Evolutionary conservation across 1,140 invertebrate genomes (phyloP).

Genomic region (Tetranychus urticae): DNA sequence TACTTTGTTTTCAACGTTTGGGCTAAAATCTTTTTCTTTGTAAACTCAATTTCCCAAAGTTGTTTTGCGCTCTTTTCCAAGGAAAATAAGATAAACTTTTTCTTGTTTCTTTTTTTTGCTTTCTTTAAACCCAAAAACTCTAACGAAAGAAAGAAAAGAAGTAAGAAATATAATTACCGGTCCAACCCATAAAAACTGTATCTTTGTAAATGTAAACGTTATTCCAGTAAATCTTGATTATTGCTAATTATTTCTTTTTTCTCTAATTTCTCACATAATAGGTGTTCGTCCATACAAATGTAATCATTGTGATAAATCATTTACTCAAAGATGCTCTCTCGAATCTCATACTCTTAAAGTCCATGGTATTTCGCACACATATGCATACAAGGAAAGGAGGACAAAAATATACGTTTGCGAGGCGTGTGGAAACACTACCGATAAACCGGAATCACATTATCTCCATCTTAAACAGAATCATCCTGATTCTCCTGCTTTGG

Average conservation of each 20-base stretch:
- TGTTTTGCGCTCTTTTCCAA: too few species aligned
- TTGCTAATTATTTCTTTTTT: background rate
- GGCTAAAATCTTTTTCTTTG: too few species aligned
- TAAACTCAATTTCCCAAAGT: too few species aligned
- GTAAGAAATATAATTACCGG: too few species aligned
- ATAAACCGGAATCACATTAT: conserved; percentile 82
- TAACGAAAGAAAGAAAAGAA: too few species aligned
- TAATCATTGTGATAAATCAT: conserved; percentile 91
- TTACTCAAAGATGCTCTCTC: conserved; percentile 95
- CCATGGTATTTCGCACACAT: conserved; percentile 87
- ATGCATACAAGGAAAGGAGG: conserved; percentile 89
- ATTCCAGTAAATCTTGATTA: too few species aligned
- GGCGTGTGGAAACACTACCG: conserved; percentile 93
- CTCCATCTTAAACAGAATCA: conserved; percentile 85
- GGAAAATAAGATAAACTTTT: too few species aligned
- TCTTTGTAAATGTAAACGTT: too few species aligned
- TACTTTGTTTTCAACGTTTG: too few species aligned
- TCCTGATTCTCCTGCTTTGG: conserved; percentile 62
- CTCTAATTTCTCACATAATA: conserved; percentile 20
- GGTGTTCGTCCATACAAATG: conserved; percentile 96
- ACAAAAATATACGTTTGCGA: conserved; percentile 96
- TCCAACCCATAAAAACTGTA: too few species aligned
- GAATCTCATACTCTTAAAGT: conserved; percentile 97
- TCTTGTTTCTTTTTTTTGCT: too few species aligned
- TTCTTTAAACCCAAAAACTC: too few species aligned